Percentiles rank a stretch among this genome's conserved stretches.
Evolutionary conservation across 2,888 invertebrate species (phyloP).

Genomic region (Danaus chrysippus): DNA sequence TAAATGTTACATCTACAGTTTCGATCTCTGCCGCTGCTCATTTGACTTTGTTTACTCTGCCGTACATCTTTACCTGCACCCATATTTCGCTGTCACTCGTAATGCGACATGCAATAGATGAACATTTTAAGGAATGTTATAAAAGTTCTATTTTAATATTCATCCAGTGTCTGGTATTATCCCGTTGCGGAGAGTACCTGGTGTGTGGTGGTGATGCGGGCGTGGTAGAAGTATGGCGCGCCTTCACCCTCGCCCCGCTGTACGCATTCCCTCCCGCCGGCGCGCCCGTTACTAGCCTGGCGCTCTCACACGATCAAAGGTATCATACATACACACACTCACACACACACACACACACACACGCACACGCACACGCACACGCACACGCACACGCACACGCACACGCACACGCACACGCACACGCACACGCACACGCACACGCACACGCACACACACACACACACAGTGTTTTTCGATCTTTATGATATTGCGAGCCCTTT

Average conservation of each 20-base stretch:
- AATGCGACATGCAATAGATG: too few relatives aligned
- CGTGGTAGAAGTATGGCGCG: slow-evolving; percentile 98
- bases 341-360: not conserved
- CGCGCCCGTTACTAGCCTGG: slow-evolving; percentile 95
- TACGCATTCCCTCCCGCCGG: slow-evolving; percentile 99
- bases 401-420: not conserved
- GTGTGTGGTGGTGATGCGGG: slow-evolving; percentile 98
- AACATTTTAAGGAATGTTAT: too few relatives aligned
- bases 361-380: not conserved
- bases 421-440: too few relatives aligned
- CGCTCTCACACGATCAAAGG: slow-evolving; percentile 99
- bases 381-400: not conserved
- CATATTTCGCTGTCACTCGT: too few relatives aligned
- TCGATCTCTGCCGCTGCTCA: too few relatives aligned
- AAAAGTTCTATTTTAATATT: not conserved
- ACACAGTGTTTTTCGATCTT: too few relatives aligned
- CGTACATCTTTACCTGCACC: too few relatives aligned
- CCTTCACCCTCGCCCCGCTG: slow-evolving; percentile 96
- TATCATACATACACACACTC: slow-evolving; percentile 49
- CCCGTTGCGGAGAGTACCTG: slow-evolving; percentile 98
- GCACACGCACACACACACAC: too few relatives aligned
- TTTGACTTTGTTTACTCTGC: too few relatives aligned
- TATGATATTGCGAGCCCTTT: too few relatives aligned
- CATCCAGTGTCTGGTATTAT: slow-evolving; percentile 90
- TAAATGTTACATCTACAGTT: too few relatives aligned